Conservation (phyloP, 1,140 invertebrate genomes). For the Ceratitis capitata region DNA sequence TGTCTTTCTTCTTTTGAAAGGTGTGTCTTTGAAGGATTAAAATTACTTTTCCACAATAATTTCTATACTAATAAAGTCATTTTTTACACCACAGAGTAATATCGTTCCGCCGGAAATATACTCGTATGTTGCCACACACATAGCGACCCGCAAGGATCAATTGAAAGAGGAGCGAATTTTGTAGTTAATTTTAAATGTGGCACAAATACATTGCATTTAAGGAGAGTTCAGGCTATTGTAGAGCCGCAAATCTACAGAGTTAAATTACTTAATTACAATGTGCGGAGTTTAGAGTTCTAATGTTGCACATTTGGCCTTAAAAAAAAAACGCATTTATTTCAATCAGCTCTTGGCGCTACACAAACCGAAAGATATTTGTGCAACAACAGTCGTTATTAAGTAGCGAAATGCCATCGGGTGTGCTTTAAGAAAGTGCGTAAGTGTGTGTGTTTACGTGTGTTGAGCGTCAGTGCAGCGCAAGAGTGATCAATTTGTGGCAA, state of each 20-base stretch:
- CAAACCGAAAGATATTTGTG: not conserved
- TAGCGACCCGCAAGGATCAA: not conserved
- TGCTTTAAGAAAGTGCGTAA: not conserved
- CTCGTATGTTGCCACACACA: constrained; percentile 35
- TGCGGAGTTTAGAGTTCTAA: not conserved
- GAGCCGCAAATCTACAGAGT: not conserved
- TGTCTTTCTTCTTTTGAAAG: not conserved
- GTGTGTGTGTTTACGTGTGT: no score
- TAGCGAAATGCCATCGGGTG: constrained; percentile 1
- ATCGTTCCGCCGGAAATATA: constrained; percentile 19
- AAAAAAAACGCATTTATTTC: not conserved
- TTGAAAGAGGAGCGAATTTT: not conserved
- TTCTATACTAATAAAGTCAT: not conserved
- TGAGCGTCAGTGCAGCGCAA: no score
- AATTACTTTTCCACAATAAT: not conserved
- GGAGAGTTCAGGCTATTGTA: not conserved
- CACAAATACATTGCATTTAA: not conserved
- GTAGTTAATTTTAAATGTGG: not conserved
- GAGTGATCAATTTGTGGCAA: constrained; percentile 17
- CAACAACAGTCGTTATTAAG: not conserved
- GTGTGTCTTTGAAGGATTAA: not conserved
- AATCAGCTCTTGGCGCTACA: not conserved
- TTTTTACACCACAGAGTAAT: not conserved
- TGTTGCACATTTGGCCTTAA: not conserved
- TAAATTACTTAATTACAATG: constrained; percentile 8